Evolutionary conservation across 2,797 vertebrate genomes (phyloP).

Genomic region (Todus mexicanus): DNA sequence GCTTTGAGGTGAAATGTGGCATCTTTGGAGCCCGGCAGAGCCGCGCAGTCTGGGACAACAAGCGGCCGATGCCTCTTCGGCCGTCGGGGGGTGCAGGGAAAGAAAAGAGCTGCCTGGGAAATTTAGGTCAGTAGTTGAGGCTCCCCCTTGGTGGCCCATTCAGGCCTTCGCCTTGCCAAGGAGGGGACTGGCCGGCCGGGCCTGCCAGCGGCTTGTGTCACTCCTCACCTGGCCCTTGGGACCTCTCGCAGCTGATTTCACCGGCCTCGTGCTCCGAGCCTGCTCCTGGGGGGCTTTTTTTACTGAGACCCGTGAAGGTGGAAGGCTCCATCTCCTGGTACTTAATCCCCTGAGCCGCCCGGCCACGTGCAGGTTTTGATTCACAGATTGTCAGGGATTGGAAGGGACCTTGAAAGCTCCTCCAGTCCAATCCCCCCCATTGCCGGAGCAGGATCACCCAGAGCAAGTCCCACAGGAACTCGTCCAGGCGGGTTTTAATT

Average conservation of each 20-base stretch:
- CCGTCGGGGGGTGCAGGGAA: background rate
- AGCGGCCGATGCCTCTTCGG: background rate
- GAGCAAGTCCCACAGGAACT: too few relatives aligned
- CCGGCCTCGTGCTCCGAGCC: background rate
- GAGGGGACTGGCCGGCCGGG: background rate
- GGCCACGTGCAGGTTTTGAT: background rate
- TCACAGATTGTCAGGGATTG: too few relatives aligned
- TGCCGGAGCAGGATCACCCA: too few relatives aligned
- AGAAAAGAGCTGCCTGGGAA: background rate
- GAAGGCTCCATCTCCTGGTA: fast-evolving
- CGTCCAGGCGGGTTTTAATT: fast-evolving
- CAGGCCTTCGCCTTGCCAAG: background rate
- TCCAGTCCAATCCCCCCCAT: too few relatives aligned
- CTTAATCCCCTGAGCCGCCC: background rate
- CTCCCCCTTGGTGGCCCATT: background rate
- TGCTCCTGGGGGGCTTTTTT: too few relatives aligned
- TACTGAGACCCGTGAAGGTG: background rate
- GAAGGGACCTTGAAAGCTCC: too few relatives aligned
- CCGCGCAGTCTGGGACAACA: background rate
- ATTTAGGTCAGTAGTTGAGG: background rate
- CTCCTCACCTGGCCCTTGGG: background rate
- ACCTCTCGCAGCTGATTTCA: background rate
- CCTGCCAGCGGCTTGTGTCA: background rate
- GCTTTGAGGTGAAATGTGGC: background rate
- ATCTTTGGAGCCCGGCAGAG: background rate